Evolutionary conservation across 2,888 invertebrate species (phyloP).

Genomic region (Lasioglossum vierecki): DNA sequence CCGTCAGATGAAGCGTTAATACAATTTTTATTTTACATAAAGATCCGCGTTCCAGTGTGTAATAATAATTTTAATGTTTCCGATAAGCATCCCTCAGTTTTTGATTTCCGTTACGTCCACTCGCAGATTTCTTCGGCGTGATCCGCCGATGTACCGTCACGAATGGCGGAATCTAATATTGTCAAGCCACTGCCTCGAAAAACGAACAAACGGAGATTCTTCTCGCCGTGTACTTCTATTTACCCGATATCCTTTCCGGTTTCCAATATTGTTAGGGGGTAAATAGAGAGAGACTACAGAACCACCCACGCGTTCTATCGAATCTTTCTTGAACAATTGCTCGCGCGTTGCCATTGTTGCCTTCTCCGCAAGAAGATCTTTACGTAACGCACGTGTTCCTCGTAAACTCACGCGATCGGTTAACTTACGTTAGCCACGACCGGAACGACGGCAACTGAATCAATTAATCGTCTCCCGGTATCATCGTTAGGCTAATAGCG

Average conservation of each 20-base stretch:
- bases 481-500: not conserved
- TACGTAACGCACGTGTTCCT: not conserved
- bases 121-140: not conserved
- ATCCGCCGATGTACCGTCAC: not conserved
- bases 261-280: constrained; percentile 16
- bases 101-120: not conserved
- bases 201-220: not conserved
- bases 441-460: not conserved
- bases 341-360: not conserved
- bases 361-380: not conserved
- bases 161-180: not conserved
- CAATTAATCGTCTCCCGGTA: not conserved
- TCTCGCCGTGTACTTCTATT: constrained; percentile 5
- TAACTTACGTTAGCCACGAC: not conserved
- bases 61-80: not conserved
- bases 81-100: not conserved
- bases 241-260: constrained; percentile 5
- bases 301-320: not conserved
- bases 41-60: not conserved
- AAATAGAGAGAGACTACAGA: not conserved
- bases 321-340: not conserved
- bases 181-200: not conserved
- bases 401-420: not conserved
- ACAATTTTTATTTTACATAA: not conserved
- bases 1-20: not conserved